Percentiles rank a stretch among this genome's conserved stretches.
phyloP scores from a whole-genome alignment of 1,140 invertebrate species.

The Bombus superbus region DNA sequence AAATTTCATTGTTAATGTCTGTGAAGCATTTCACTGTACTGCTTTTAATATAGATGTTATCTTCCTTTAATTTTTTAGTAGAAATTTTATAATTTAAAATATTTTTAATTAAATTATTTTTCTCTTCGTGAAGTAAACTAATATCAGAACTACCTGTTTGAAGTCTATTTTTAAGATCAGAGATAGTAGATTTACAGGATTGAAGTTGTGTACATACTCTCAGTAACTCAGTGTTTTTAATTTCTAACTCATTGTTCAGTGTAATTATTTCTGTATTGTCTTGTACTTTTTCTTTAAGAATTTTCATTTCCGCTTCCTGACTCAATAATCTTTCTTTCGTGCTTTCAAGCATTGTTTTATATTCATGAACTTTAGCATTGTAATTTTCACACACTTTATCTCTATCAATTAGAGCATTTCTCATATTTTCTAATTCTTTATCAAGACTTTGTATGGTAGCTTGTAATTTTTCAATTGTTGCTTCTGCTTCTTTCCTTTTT shows the following conservation, averaged over 20 bases:
- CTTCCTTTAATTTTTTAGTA: slow-evolving; percentile 54
- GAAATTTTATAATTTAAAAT: slow-evolving; percentile 62
- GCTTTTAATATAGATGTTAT: slow-evolving; percentile 60
- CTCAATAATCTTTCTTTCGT: slow-evolving; percentile 59
- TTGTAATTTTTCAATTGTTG: slow-evolving; percentile 63
- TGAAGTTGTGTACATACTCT: slow-evolving; percentile 65
- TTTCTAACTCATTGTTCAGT: slow-evolving; percentile 64
- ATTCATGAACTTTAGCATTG: slow-evolving; percentile 65
- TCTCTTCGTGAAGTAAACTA: slow-evolving; percentile 64
- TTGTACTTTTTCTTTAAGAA: slow-evolving; percentile 52
- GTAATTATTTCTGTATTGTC: slow-evolving; percentile 58
- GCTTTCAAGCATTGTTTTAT: slow-evolving; percentile 57
- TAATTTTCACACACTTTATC: slow-evolving; percentile 65
- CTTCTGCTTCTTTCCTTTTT: slow-evolving; percentile 44
- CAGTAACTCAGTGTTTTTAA: slow-evolving; percentile 64
- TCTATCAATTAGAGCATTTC: slow-evolving; percentile 58
- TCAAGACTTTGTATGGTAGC: slow-evolving; percentile 58
- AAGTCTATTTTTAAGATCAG: slow-evolving; percentile 64
- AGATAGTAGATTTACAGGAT: slow-evolving; percentile 59
- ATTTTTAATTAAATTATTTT: slow-evolving; percentile 63
- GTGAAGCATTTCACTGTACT: slow-evolving; percentile 32
- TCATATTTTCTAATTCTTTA: slow-evolving; percentile 67
- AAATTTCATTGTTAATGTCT: slow-evolving; percentile 28
- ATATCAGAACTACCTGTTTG: slow-evolving; percentile 48
- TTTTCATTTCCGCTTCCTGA: slow-evolving; percentile 58